Evolutionary conservation across 2,113 vertebrate genomes (phyloP).

Genomic region (Ptychochromis oligacanthus): DNA sequence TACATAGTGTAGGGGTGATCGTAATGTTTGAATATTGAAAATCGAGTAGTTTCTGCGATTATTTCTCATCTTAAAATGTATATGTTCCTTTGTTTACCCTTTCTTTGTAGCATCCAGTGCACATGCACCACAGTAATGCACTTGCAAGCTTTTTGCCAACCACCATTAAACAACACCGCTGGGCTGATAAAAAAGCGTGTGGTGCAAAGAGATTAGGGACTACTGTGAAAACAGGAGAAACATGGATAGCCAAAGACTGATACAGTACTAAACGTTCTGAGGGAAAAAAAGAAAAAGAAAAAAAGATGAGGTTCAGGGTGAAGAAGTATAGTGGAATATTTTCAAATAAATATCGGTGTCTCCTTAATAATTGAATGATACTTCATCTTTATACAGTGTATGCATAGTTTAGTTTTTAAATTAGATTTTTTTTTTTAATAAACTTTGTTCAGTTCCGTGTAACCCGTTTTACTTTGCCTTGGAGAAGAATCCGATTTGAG

Average conservation of each 20-base stretch:
- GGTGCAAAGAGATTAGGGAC: not conserved
- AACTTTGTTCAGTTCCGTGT: not conserved
- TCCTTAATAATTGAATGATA: not conserved
- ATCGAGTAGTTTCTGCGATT: not conserved
- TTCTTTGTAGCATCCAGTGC: not conserved
- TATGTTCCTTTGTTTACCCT: not conserved
- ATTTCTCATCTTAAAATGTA: not conserved
- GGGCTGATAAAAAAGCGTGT: not conserved
- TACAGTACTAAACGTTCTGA: not conserved
- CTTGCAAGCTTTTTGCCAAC: not conserved
- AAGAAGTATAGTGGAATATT: not conserved
- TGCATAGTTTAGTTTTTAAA: not conserved
- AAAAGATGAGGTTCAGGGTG: not conserved
- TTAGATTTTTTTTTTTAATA: not conserved
- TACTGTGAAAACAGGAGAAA: not conserved
- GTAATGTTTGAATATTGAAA: not conserved
- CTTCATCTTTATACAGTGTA: not conserved
- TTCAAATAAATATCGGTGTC: not conserved
- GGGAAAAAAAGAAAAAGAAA: rapidly evolving
- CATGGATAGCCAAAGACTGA: not conserved
- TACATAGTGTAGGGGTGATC: not conserved
- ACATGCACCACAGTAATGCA: not conserved
- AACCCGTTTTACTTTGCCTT: not conserved
- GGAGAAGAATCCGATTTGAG: too few relatives aligned
- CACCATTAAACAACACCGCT: not conserved